Conservation (phyloP, 2,113 vertebrate genomes). For the Trachemys scripta region DNA sequence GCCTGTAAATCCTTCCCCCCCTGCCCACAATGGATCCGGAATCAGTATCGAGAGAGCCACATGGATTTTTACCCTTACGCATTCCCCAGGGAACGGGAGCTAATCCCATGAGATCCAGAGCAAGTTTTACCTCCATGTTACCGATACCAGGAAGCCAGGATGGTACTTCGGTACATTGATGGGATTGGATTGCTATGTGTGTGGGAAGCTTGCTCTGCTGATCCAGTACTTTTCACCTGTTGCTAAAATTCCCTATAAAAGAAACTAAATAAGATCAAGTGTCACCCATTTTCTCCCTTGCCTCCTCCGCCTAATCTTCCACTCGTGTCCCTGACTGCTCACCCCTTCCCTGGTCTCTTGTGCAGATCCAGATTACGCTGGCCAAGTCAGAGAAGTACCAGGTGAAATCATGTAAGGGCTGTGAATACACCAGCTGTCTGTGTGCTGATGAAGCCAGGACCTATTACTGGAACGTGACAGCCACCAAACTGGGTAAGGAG, state of each 20-base stretch:
- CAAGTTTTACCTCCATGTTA: not conserved
- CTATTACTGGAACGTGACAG: slow-evolving; percentile 76
- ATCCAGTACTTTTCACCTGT: not conserved
- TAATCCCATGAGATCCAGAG: not conserved
- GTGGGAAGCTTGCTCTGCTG: not conserved
- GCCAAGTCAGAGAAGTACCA: slow-evolving; percentile 1
- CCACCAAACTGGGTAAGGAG: slow-evolving; percentile 73
- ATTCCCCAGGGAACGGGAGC: not conserved
- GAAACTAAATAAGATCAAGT: not conserved
- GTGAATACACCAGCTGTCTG: slow-evolving; percentile 73
- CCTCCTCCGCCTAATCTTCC: not conserved
- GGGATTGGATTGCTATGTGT: not conserved
- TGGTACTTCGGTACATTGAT: not conserved
- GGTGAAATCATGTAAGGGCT: slow-evolving; percentile 1
- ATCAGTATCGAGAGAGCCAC: not conserved
- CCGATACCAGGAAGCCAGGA: not conserved
- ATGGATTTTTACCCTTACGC: not conserved
- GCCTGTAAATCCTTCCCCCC: not conserved
- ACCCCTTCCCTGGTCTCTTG: not conserved
- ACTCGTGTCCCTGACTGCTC: not conserved
- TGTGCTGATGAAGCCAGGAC: slow-evolving; percentile 78
- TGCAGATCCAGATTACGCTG: not conserved
- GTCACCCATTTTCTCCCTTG: not conserved
- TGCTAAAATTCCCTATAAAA: not conserved
- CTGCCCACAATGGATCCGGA: not conserved